Percentiles rank a stretch among this genome's conserved stretches.
phyloP scores from a whole-genome alignment of 2,113 vertebrate species.

The Thalassoma bifasciatum region DNA sequence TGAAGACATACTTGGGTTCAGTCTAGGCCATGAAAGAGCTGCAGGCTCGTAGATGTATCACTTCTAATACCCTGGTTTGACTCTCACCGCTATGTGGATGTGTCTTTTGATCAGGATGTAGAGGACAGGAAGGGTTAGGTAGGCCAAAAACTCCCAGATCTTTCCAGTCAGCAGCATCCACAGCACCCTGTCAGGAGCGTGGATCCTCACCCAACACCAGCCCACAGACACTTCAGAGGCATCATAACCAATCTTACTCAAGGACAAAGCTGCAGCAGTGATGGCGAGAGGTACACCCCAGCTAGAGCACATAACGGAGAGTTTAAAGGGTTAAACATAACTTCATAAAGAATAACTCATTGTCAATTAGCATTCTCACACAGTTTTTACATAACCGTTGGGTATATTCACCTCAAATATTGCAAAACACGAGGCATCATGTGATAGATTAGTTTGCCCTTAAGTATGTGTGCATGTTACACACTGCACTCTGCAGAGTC shows the following conservation, averaged over 20 bases:
- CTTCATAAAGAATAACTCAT: background rate
- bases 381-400: background rate
- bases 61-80: background rate
- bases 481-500: background rate
- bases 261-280: constrained; percentile 85
- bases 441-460: constrained; percentile 36
- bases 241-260: constrained; percentile 94
- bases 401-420: background rate
- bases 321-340: background rate
- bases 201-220: constrained; percentile 95
- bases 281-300: constrained; percentile 93
- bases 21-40: no score
- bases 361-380: background rate
- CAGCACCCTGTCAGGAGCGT: constrained; percentile 84
- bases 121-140: constrained; percentile 88
- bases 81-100: constrained; percentile 90
- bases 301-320: constrained; percentile 73
- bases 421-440: constrained; percentile 32
- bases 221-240: constrained; percentile 96
- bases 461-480: constrained; percentile 9
- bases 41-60: no score
- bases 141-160: constrained; percentile 95
- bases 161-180: constrained; percentile 98
- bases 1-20: no score
- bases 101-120: constrained; percentile 95